Conservation (phyloP, 2,113 vertebrate genomes). For the Pituophis catenifer region DNA sequence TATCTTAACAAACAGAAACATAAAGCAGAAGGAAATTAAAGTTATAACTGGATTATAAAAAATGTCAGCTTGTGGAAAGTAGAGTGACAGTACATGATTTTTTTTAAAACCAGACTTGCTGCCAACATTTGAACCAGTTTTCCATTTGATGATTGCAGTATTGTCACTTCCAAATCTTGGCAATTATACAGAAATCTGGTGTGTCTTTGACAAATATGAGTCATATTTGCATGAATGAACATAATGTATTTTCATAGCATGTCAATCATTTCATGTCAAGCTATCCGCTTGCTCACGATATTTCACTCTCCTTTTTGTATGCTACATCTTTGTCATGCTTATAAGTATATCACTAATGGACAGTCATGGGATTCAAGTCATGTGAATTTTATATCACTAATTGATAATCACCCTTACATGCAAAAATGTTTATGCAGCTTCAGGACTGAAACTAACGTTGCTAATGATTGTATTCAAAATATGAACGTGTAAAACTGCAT, state of each 20-base stretch:
- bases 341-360: neutral
- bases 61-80: neutral
- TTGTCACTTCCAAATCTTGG: neutral
- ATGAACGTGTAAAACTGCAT: neutral
- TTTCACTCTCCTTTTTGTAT: neutral
- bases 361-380: neutral
- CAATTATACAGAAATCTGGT: neutral
- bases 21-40: neutral
- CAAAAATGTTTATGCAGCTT: neutral
- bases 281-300: neutral
- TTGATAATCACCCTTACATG: neutral
- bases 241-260: neutral
- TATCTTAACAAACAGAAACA: neutral
- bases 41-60: neutral
- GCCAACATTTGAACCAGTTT: neutral
- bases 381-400: neutral
- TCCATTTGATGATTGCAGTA: neutral
- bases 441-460: neutral
- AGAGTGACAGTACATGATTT: neutral
- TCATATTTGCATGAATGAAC: neutral
- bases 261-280: neutral
- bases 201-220: neutral
- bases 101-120: neutral
- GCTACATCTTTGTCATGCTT: neutral
- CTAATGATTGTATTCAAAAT: neutral